Base-by-base conservation (phyloP, 2,797 vertebrate genomes). In the Melanotaenia maccullochi region DNA sequence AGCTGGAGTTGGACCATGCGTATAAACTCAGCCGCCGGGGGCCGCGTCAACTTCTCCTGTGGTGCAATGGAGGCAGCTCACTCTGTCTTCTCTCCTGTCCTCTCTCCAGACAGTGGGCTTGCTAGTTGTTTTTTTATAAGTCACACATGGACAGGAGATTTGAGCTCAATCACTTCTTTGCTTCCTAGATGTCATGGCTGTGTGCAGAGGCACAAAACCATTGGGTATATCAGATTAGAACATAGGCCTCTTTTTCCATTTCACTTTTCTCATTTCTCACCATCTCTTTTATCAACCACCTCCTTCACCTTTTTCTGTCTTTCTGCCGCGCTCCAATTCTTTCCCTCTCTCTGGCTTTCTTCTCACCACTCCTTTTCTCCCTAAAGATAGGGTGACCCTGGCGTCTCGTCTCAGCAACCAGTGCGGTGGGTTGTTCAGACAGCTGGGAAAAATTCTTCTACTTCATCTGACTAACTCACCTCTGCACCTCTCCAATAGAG, bases 401-500 rank as follows among this genome's bases (percentile, higher is more conserved):
- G 79, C 72, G 79, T 78, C 71, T 76, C 60, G 57, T 85, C 85
- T 82, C 59, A 70, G 76, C 75, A 75, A 77, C 74, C 59, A 20
- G 74, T n/a, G 66, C 4, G 24, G 54, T 42, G 68, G 76, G 79
- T 71, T 85, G 88, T 79, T 91, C 85, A 91, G 86, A 90, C 87
- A 85, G 78, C 70, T 82, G 65, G 86, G 81, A 85, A 87, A 89
- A 89, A 75, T 84, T 68, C 60, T 78, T 68, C 81, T 79, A 68
- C 83, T 87, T 84, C 78, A 76, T 83, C 73, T 68, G 74, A 89
- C 81, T 79, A 70, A 64, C 68, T 87, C 79, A 84, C 84, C 85
- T 86, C 83, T 86, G 79, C 84, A 83, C 79, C 86, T 87, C 82
- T 91, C 86, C 86, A 90, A 86, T 86, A 89, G 89, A 90, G 84